Evolutionary conservation across 2,888 invertebrate genomes (phyloP), one percentile per base, ranked within the genome.

Genomic region (Andricus quercusramuli): DNA sequence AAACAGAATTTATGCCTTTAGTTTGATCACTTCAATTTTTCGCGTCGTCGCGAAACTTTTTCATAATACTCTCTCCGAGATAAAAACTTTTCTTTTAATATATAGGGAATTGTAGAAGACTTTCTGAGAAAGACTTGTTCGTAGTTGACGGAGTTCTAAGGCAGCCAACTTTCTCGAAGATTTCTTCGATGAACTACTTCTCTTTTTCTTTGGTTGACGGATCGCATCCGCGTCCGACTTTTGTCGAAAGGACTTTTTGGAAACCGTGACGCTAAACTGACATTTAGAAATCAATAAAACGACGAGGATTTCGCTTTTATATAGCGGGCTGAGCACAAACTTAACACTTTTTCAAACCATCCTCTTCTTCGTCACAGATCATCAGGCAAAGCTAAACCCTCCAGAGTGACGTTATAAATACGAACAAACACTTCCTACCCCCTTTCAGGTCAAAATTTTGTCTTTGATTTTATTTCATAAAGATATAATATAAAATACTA

Each of bases 241-340:
- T 66, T 66, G 41, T 51, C 47, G 37, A 56, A 29, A 56, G 56
- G 51, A 74, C 56, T 74, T 74, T 56, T 74, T 56, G 44, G 22
- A 74, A 74, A 56, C 74, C 41, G 65, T 66, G 78, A 82, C 82
- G 79, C 47, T 81, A 85, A 84, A 84, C 77, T 78, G 79, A 59
- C 83, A 81, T 84, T 83, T 82, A 81, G 79, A 79, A 84, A 84
- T 84, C 84, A 81, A 84, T 83, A 78, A 83, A 83, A 51, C 82
- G 82, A 80, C 79, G 74, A 80, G 32, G 66, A 20, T 68, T 29
- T 20, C 11, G 32, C 13, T 51, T 51, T 51, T 47, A 56, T 20
- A 3, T 56, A 56, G 51, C 2, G 56, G 20, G 32, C 3, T 32
- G 32, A 32, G 32, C 32, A 32, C 32, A 32, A 32, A 6, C 32